phyloP scores from a whole-genome alignment of 2,113 vertebrate species.

The Cynoglossus semilaevis region DNA sequence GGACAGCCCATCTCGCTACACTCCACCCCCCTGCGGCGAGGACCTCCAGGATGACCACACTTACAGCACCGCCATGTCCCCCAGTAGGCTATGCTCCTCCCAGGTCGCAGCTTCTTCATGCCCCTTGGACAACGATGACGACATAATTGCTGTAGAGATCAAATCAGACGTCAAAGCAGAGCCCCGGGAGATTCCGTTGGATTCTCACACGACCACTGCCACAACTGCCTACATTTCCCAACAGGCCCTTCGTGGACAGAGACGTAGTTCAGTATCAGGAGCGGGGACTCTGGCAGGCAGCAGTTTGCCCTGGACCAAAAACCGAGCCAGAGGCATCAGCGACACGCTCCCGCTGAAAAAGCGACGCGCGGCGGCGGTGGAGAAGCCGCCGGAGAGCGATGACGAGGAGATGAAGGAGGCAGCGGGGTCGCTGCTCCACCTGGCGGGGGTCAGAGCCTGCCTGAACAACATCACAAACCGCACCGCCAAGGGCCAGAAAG shows the following conservation, averaged over 20 bases:
- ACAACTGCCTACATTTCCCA: conserved; percentile 81
- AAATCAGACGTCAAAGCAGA: conserved; percentile 80
- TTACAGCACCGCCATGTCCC: conserved; percentile 92
- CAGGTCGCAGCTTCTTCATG: conserved; percentile 50
- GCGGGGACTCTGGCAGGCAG: conserved; percentile 72
- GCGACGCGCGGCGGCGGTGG: conserved; percentile 84
- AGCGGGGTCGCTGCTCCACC: conserved; percentile 94
- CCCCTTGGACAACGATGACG: conserved; percentile 82
- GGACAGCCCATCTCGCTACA: conserved; percentile 84
- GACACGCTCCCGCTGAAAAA: conserved; percentile 98
- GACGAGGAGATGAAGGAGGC: conserved; percentile 99
- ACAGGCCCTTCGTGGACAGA: conserved; percentile 77
- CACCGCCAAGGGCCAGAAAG: conserved; percentile 98
- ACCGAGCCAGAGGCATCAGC: conserved; percentile 80
- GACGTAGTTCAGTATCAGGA: conserved; percentile 62
- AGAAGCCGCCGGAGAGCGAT: conserved; percentile 93
- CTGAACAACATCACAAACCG: conserved; percentile 99
- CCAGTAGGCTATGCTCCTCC: conserved; percentile 71
- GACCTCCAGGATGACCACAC: conserved; percentile 96
- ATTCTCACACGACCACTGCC: conserved; percentile 68
- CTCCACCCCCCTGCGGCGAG: conserved; percentile 84
- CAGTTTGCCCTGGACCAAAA: conserved; percentile 91
- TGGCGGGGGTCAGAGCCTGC: conserved; percentile 96
- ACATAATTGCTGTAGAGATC: conserved; percentile 78
- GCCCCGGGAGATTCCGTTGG: conserved; percentile 87